Evolutionary conservation across 2,113 vertebrate species (phyloP), one percentile per base, ranked within the genome.

Genomic region (Leptobrachium ailaonicum): DNA sequence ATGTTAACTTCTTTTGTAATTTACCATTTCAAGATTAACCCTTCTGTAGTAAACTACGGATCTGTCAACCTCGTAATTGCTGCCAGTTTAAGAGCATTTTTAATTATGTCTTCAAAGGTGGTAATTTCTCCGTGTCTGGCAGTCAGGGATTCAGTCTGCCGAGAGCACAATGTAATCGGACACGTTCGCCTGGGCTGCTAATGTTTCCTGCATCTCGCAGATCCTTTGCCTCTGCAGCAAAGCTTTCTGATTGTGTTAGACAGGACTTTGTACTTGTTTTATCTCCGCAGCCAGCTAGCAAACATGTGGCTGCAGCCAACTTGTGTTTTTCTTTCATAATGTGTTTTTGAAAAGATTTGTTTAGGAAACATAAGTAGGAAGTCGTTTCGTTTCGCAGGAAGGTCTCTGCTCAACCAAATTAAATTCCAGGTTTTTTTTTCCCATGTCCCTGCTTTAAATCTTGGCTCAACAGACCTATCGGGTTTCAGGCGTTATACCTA

Each of bases 211-310:
- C 1, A 50, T 32, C 20, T 32, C 20, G 20, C 20, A 32, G 20
- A 32, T 32, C 20, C 20, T 32, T 32, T 66, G 41, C 12, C 53
- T 20, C 20, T 44, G 53, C 53, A 2, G 53, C 42, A 56, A 6
- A 68, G 47, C n/a, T 12, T 62, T 54, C 43, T 71, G 42, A 70
- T 43, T n/a, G 14, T 67, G 32, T 6, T 41, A 10, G 6, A 32
- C 41, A 78, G 76, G 76, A 78, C 76, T 78, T 78, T 78, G 76
- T 71, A 43, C 76, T 13, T 20, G 32, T 2, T 12, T 71, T 78
- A 78, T 78, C 76, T 78, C 4, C 20, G 56, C 41, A 68, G 56
- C 43, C 47, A 66, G 45, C 68, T 70, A 71, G 66, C 76, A 78
- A 78, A 78, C 40, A 78, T 11, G 44, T 14, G 7, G 3, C 53